Conservation (phyloP, 1,140 invertebrate genomes). For the Rhagoletis pomonella region DNA sequence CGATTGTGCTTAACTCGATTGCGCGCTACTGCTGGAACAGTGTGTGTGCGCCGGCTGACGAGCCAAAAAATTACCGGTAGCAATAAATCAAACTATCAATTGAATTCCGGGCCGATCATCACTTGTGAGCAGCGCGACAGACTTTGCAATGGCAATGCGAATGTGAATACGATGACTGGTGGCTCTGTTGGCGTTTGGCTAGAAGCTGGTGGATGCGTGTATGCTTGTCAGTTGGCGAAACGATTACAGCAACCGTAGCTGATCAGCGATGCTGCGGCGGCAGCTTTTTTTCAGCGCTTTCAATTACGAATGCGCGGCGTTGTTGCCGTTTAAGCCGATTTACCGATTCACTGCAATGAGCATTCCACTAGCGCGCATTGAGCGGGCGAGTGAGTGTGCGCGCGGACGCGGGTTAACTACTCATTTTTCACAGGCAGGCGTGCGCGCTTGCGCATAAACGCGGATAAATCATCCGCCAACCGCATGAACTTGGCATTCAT, state of each 20-base stretch:
- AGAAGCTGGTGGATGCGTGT: slow-evolving; percentile 11
- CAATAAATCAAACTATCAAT: slow-evolving; percentile 75
- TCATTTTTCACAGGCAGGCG: slow-evolving; percentile 59
- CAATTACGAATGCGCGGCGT: neutral
- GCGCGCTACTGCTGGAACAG: neutral
- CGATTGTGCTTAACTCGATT: neutral
- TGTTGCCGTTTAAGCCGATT: slow-evolving; percentile 68
- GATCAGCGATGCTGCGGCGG: neutral
- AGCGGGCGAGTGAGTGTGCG: neutral
- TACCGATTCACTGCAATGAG: slow-evolving; percentile 68
- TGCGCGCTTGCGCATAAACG: slow-evolving; percentile 56
- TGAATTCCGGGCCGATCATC: slow-evolving; percentile 73
- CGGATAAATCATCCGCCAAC: slow-evolving; percentile 58
- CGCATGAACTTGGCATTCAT: slow-evolving; percentile 67
- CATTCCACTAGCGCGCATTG: slow-evolving; percentile 32
- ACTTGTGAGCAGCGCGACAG: slow-evolving; percentile 62
- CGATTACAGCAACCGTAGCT: slow-evolving; percentile 40
- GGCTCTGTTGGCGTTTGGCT: no score
- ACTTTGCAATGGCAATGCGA: slow-evolving; percentile 45
- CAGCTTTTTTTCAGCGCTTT: neutral
- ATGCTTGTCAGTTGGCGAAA: slow-evolving; percentile 51
- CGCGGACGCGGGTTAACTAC: neutral
- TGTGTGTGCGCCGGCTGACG: slow-evolving; percentile 3
- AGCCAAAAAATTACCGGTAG: slow-evolving; percentile 71
- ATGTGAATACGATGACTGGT: no score